A percentile compares a stretch with the other conserved stretches of the same genome.
These are phyloP conservation scores for Pelecanoides urinatrix DNA, from an alignment of 2,113 vertebrate species.

Conservation along the genomic window DNA sequence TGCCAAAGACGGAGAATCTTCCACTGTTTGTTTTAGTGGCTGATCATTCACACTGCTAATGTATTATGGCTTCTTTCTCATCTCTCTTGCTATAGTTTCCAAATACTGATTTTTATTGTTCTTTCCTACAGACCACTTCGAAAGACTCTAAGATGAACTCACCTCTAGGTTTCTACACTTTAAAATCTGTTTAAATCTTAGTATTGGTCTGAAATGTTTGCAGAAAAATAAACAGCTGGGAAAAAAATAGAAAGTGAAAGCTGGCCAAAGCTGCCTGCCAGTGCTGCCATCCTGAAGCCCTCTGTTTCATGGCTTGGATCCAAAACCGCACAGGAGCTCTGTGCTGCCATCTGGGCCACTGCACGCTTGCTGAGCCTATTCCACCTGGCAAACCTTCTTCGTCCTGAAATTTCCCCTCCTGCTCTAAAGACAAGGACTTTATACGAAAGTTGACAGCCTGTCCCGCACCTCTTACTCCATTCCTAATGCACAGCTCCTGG, in stretches of 20 bases:
- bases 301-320: neutral
- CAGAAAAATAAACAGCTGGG: neutral
- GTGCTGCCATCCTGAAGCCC: neutral
- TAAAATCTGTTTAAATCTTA: neutral
- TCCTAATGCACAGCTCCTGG: neutral
- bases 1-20: neutral
- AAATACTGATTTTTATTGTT: neutral
- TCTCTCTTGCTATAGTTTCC: neutral
- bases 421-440: neutral
- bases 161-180: neutral
- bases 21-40: neutral
- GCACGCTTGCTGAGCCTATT: neutral
- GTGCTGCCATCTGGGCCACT: neutral
- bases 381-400: neutral
- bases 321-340: neutral
- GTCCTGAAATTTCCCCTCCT: neutral
- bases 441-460: neutral
- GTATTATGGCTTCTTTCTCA: neutral
- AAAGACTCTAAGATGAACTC: neutral
- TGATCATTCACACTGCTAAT: neutral
- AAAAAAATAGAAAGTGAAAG: neutral
- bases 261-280: neutral
- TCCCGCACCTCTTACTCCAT: neutral
- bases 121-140: neutral
- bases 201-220: neutral